These are phyloP conservation scores for Propithecus perrieri DNA, from an alignment of 2,797 vertebrate genomes.

Conservation along the genomic window DNA sequence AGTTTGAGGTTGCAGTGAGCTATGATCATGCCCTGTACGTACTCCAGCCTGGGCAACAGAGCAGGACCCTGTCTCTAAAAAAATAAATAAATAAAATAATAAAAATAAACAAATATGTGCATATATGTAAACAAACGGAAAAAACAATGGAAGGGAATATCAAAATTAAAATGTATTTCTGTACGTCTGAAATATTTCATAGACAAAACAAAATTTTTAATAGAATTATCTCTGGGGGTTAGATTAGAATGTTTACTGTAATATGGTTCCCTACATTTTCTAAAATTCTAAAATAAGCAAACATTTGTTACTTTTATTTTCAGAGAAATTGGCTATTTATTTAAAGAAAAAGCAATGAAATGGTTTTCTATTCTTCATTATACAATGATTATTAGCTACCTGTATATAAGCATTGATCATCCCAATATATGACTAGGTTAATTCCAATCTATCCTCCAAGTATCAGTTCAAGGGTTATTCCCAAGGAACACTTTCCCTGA, in stretches of 20 bases:
- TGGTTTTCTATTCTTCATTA: background rate
- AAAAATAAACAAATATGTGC: background rate
- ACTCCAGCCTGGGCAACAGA: background rate
- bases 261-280: background rate
- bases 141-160: background rate
- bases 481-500: background rate
- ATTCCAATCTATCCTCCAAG: conserved; percentile 22
- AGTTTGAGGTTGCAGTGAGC: background rate
- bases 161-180: background rate
- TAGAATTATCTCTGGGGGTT: background rate
- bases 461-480: background rate
- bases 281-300: background rate
- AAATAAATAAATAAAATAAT: background rate
- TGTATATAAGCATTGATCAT: background rate
- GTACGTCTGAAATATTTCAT: background rate
- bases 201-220: background rate
- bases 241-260: conserved; percentile 6
- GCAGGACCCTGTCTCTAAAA: background rate
- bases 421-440: background rate
- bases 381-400: background rate
- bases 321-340: conserved; percentile 12
- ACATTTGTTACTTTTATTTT: background rate
- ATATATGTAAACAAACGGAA: background rate
- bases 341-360: conserved; percentile 6
- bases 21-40: background rate